Conservation (phyloP, 2,797 vertebrate species). For the Synaphobranchus kaupii region DNA sequence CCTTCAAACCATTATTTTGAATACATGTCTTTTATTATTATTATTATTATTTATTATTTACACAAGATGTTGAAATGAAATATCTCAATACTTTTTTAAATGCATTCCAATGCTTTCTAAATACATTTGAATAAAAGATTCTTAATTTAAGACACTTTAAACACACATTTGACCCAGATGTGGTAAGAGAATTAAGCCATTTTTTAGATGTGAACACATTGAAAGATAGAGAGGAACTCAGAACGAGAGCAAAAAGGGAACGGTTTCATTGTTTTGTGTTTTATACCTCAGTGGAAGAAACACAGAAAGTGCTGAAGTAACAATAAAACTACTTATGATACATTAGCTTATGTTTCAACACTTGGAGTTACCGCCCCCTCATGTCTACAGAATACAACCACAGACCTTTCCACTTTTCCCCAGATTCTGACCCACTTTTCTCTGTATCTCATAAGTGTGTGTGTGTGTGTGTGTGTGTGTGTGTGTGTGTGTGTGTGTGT, state of each 20-base stretch:
- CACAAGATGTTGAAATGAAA: not conserved
- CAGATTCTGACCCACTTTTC: constrained; percentile 44
- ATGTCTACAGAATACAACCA: constrained; percentile 51
- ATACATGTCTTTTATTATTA: too few species aligned
- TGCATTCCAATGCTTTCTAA: too few species aligned
- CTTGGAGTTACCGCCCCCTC: constrained; percentile 25
- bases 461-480: constrained; percentile 41
- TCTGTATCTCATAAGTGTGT: constrained; percentile 52
- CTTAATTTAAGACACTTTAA: not conserved
- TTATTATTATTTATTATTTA: too few species aligned
- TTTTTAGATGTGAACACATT: not conserved
- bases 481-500: constrained; percentile 15
- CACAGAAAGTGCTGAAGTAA: constrained; percentile 45
- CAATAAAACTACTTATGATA: constrained; percentile 56
- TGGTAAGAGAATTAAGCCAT: not conserved
- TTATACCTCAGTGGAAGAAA: constrained; percentile 43
- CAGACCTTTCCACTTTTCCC: constrained; percentile 44
- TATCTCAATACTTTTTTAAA: too few species aligned
- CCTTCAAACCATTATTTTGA: not conserved
- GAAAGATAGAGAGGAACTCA: not conserved
- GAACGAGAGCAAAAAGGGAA: constrained; percentile 13
- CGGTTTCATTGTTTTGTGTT: constrained; percentile 34
- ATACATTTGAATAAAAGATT: too few species aligned
- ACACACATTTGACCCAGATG: not conserved
- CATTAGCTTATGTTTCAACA: constrained; percentile 52